Evolutionary conservation across 2,113 vertebrate species (phyloP).

Genomic region (Rhadina sibilatrix): DNA sequence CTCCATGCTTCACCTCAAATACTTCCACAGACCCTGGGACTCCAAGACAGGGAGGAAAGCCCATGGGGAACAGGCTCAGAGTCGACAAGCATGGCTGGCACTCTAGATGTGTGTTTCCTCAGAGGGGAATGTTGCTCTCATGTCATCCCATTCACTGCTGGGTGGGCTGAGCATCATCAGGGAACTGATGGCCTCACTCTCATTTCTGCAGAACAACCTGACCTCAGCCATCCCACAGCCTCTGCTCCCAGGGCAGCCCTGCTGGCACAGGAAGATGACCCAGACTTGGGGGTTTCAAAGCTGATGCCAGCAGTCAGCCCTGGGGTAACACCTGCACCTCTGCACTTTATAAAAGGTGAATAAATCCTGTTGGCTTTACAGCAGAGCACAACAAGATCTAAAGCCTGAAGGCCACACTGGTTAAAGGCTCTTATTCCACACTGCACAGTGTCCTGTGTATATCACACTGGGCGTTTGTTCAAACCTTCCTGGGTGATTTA

Average conservation of each 20-base stretch:
- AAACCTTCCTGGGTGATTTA: neutral
- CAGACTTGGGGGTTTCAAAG: neutral
- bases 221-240: neutral
- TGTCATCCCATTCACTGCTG: neutral
- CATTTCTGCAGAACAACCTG: accelerated
- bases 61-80: neutral
- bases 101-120: neutral
- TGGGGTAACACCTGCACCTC: neutral
- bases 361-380: neutral
- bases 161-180: neutral
- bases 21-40: neutral
- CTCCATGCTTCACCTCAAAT: neutral
- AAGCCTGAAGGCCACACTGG: neutral
- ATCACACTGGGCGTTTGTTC: neutral
- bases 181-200: neutral
- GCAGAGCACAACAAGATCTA: neutral
- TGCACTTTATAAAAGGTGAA: neutral
- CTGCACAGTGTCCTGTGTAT: neutral
- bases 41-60: neutral
- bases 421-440: neutral
- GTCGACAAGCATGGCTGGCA: neutral
- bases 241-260: neutral
- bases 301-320: neutral
- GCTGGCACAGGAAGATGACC: neutral
- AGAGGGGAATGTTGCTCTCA: neutral